Evolutionary conservation across 2,888 invertebrate species (phyloP), one percentile per base, ranked within the genome.

Genomic region (Aspidiotus destructor): DNA sequence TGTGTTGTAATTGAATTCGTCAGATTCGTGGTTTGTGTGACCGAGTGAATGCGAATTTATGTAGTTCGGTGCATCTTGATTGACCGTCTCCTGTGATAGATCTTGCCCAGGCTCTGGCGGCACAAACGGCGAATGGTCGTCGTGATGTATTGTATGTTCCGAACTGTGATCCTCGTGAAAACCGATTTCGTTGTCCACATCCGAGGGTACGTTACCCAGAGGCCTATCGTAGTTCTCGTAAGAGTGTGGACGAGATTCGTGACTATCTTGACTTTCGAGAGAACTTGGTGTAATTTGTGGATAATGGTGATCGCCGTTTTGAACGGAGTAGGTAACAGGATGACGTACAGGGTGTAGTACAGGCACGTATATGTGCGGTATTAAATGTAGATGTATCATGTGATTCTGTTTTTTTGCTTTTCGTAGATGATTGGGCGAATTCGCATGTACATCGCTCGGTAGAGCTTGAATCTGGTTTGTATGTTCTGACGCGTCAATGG

Each of bases 321-420:
- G 15, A 17, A 55, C 61, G 5, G 61, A 13, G 8, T 60, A 16
- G n/a, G 48, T 15, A 41, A 54, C 40, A 2, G 61, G 41, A 54
- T 55, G 70, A 10, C 62, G 62, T 6, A 70, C 60, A 15, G 70
- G 65, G 54, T 71, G 71, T 41, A 71, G 53, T 16, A 71, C 64
- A 11, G 71, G 71, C 9, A 71, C 70, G 67, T 71, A 71, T 17
- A 71, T 70, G 57, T 71, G 71, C 2, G 71, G 71, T 54, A 71
- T 71, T n/a, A 71, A 60, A 44, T 71, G 71, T 28, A 71, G 52
- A 15, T 71, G 71, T 28, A 71, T 71, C 71, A 71, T 68, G 67
- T 70, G 71, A 41, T 71, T 71, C 44, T 71, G 69, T 55, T 70
- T 71, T 15, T 71, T 71, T 15, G n/a, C 62, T 3, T 52, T 44